Conservation (phyloP, 2,113 vertebrate species). For the Istiophorus platypterus region DNA sequence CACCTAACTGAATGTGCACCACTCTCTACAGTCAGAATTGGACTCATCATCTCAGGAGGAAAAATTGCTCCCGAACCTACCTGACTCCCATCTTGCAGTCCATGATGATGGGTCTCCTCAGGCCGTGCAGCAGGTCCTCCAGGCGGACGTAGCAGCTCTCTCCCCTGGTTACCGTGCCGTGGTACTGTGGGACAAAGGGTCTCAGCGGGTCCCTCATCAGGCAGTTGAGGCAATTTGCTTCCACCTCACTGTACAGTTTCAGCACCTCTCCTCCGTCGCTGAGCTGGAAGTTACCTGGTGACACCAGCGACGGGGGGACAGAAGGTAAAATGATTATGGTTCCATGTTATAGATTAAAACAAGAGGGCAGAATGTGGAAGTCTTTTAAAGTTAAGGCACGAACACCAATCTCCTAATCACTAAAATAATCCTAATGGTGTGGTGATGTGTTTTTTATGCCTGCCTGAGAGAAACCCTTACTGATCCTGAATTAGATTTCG, state of each 20-base stretch:
- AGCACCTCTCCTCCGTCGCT: conserved; percentile 86
- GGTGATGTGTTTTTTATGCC: background rate
- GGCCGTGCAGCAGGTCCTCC: conserved; percentile 85
- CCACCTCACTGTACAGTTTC: conserved; percentile 84
- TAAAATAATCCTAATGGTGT: background rate
- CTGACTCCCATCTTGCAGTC: conserved; percentile 87
- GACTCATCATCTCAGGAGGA: background rate
- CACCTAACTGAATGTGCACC: no score
- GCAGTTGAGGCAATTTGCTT: conserved; percentile 81
- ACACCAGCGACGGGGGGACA: background rate
- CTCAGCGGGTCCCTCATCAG: conserved; percentile 85
- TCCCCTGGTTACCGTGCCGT: conserved; percentile 80
- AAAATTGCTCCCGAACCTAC: conserved; percentile 41
- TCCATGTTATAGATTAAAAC: background rate
- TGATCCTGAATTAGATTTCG: no score
- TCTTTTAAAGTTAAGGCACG: background rate
- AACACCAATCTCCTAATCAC: background rate
- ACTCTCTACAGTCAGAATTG: background rate
- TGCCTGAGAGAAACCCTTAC: no score
- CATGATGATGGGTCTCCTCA: conserved; percentile 85
- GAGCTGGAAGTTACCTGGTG: conserved; percentile 85
- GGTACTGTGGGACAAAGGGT: conserved; percentile 86
- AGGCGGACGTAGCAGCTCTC: conserved; percentile 83
- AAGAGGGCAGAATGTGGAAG: background rate
- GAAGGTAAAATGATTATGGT: background rate